Conservation (phyloP, 1,140 invertebrate genomes). For the Rhynchophorus ferrugineus region DNA sequence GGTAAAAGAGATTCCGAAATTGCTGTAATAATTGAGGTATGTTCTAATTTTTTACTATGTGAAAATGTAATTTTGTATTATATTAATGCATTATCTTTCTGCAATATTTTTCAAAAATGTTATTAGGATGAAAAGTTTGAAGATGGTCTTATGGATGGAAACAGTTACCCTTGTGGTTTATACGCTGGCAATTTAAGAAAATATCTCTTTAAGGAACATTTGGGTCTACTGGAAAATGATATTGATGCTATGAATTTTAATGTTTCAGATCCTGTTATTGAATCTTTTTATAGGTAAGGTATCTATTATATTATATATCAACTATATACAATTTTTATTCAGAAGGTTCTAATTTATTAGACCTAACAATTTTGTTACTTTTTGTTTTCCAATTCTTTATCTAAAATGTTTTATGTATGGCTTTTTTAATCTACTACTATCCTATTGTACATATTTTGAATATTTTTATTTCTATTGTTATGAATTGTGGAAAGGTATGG, state of each 20-base stretch:
- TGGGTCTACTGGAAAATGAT: constrained; percentile 53
- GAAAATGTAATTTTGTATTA: neutral
- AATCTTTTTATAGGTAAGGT: constrained; percentile 60
- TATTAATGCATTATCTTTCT: neutral
- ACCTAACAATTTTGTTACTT: too few species aligned
- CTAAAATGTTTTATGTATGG: too few species aligned
- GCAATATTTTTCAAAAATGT: constrained; percentile 8
- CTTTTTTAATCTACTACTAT: too few species aligned
- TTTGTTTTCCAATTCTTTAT: too few species aligned
- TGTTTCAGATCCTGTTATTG: constrained; percentile 65
- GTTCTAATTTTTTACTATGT: neutral
- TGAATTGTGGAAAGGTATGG: too few species aligned
- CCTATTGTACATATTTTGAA: too few species aligned
- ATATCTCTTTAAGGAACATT: constrained; percentile 84
- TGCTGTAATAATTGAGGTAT: constrained; percentile 70
- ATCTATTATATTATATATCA: neutral
- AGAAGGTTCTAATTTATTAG: too few species aligned
- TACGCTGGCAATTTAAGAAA: constrained; percentile 79
- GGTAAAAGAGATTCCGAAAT: constrained; percentile 93
- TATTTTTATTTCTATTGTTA: too few species aligned
- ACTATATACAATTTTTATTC: neutral
- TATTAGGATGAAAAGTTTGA: constrained; percentile 72
- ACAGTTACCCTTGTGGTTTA: constrained; percentile 68
- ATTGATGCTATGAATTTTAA: constrained; percentile 43
- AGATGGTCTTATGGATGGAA: constrained; percentile 71